Percentiles rank a stretch among this genome's conserved stretches.
phyloP scores from a whole-genome alignment of 2,888 invertebrate species.

The Serripes groenlandicus region DNA sequence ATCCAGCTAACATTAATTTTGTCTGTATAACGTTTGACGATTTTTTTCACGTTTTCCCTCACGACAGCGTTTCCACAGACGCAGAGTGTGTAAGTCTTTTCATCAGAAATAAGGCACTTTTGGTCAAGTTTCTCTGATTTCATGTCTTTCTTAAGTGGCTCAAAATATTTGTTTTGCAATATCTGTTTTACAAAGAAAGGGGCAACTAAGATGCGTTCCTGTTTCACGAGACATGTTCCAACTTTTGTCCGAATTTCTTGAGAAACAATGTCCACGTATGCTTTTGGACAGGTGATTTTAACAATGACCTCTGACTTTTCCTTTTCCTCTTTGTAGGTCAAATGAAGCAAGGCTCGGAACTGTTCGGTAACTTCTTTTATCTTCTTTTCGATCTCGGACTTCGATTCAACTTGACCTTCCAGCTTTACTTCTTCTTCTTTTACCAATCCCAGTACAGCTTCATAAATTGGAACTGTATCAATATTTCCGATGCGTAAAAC shows the following conservation, averaged over 20 bases:
- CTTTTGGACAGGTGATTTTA: slow-evolving; percentile 16
- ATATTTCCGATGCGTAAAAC: neutral
- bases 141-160: slow-evolving; percentile 14
- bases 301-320: slow-evolving; percentile 20
- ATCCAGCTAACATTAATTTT: slow-evolving; percentile 33
- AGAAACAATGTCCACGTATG: neutral
- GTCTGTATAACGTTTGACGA: slow-evolving; percentile 18
- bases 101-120: neutral
- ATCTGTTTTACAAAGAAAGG: slow-evolving; percentile 28
- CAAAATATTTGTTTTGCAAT: neutral
- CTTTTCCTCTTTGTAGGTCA: neutral
- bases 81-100: neutral
- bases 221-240: slow-evolving; percentile 5
- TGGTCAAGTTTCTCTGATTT: slow-evolving; percentile 2
- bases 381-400: neutral
- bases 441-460: slow-evolving; percentile 6
- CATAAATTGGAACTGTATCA: neutral
- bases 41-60: neutral
- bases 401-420: slow-evolving; percentile 24
- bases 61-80: slow-evolving; percentile 15
- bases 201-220: slow-evolving; percentile 19
- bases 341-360: slow-evolving; percentile 15
- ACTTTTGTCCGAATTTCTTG: slow-evolving; percentile 26
- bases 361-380: slow-evolving; percentile 19
- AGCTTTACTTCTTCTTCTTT: neutral